Evolutionary conservation across 2,797 vertebrate species (phyloP).

Genomic region (Hypotaenidia okinawae): DNA sequence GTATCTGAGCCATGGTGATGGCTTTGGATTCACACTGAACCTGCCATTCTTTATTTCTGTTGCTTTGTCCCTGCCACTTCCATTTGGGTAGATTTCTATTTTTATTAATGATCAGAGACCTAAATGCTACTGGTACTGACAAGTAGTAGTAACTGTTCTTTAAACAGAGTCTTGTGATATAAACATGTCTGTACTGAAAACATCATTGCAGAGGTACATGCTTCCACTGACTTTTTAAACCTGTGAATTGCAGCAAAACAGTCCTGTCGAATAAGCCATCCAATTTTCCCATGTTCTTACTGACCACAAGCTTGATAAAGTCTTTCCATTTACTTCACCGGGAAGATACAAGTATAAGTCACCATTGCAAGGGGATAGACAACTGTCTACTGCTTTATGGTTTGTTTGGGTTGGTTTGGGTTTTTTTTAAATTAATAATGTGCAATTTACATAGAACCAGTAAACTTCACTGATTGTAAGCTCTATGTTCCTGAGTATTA

Average conservation of each 20-base stretch:
- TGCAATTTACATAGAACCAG: not conserved
- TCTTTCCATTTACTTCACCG: not conserved
- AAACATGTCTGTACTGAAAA: not conserved
- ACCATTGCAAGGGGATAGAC: not conserved
- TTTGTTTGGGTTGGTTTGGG: not conserved
- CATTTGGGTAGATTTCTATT: not conserved
- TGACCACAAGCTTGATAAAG: not conserved
- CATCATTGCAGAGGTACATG: not conserved
- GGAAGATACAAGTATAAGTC: not conserved
- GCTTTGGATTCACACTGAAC: not conserved
- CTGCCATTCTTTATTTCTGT: not conserved
- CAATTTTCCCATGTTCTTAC: not conserved
- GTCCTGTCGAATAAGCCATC: not conserved
- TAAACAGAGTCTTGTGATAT: not conserved
- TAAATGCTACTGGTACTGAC: not conserved
- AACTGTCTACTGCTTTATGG: not conserved
- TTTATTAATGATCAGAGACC: not conserved
- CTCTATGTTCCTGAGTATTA: not conserved
- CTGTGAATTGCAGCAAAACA: not conserved
- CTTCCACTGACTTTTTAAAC: not conserved
- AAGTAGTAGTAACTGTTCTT: not conserved
- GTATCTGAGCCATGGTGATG: not conserved
- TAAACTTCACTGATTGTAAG: not conserved
- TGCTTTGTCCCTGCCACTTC: not conserved
- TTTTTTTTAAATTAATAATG: not conserved